These are phyloP conservation scores for Thalassarche chlororhynchos DNA, from an alignment of 2,113 vertebrate genomes.

Conservation along the genomic window DNA sequence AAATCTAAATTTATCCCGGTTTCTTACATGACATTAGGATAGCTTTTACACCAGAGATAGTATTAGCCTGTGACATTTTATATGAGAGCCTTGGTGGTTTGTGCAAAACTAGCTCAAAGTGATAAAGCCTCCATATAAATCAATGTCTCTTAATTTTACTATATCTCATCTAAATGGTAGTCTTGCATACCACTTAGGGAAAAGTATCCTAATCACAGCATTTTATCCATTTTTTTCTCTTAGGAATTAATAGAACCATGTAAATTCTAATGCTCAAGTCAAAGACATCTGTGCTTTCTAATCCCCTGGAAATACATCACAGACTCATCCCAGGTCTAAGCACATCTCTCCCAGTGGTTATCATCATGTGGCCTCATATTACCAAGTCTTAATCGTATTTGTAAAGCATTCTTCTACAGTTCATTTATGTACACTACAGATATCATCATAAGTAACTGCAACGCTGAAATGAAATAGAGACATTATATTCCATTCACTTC, in stretches of 20 bases:
- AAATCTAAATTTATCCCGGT: background rate
- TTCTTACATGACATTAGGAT: background rate
- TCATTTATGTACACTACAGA: background rate
- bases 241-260: background rate
- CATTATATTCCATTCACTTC: background rate
- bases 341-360: background rate
- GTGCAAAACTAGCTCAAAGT: background rate
- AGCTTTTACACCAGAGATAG: background rate
- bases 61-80: background rate
- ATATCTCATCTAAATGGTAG: background rate
- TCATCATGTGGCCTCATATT: accelerated
- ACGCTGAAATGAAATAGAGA: background rate
- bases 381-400: background rate
- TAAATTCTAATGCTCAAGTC: background rate
- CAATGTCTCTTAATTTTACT: background rate
- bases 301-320: background rate
- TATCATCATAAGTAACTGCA: background rate
- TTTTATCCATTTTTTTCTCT: background rate
- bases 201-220: background rate
- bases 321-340: background rate
- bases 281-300: background rate
- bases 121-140: background rate
- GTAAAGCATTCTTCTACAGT: background rate
- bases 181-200: background rate
- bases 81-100: background rate